Percentiles rank a stretch among this genome's conserved stretches.
Conservation (phyloP, 2,888 invertebrate species). For the Panorpa germanica region DNA sequence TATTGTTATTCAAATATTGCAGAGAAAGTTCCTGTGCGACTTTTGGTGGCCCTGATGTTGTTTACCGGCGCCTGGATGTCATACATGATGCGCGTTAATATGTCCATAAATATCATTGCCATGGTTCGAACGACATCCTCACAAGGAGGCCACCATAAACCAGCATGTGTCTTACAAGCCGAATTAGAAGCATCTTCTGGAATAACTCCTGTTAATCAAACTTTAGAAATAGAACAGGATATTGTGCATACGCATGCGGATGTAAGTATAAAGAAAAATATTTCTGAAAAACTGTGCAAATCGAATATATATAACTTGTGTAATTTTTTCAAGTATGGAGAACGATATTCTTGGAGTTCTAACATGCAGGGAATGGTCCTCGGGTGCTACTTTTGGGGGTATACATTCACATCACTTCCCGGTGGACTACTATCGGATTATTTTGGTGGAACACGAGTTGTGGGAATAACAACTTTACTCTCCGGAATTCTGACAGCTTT, state of each 20-base stretch:
- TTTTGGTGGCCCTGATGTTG: constrained; percentile 41
- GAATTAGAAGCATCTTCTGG: no score
- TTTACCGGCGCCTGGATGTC: constrained; percentile 53
- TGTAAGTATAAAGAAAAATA: no score
- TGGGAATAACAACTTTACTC: constrained; percentile 29
- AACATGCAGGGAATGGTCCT: constrained; percentile 41
- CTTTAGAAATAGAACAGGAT: no score
- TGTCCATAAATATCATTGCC: constrained; percentile 53
- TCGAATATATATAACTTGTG: no score
- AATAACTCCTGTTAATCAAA: no score
- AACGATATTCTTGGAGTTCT: constrained; percentile 33
- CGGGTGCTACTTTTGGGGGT: constrained; percentile 52
- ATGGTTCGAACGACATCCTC: constrained; percentile 37
- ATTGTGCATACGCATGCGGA: no score
- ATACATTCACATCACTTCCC: constrained; percentile 40
- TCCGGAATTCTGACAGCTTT: constrained; percentile 36
- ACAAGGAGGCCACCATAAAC: no score
- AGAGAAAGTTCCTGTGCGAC: constrained; percentile 31
- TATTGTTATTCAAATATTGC: no score
- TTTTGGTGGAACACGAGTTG: constrained; percentile 38
- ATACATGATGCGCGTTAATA: constrained; percentile 57
- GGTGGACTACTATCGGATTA: constrained; percentile 47
- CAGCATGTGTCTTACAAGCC: no score
- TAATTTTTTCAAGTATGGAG: constrained; percentile 23
- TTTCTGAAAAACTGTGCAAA: no score